phyloP scores from a whole-genome alignment of 2,888 invertebrate genomes.

The Oxycera nigricornis region DNA sequence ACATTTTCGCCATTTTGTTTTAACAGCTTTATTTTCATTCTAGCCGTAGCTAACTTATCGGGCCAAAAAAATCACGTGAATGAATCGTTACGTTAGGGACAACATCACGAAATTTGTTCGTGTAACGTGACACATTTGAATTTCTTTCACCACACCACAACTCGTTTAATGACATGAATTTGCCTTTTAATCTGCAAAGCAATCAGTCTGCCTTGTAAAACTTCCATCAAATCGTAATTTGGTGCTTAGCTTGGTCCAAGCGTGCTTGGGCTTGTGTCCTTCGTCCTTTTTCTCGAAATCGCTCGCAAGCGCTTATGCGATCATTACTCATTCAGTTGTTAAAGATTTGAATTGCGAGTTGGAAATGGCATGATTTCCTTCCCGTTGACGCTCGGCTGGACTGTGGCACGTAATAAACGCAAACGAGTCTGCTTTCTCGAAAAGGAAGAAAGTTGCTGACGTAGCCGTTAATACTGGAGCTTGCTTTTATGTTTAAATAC shows the following conservation, averaged over 20 bases:
- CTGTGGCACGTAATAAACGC: slow-evolving; percentile 29
- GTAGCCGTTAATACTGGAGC: too few species aligned
- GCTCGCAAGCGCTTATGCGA: slow-evolving; percentile 6
- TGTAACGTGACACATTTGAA: slow-evolving; percentile 26
- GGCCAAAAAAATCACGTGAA: too few species aligned
- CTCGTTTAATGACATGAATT: slow-evolving; percentile 36
- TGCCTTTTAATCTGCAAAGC: slow-evolving; percentile 32
- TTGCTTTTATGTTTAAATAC: too few species aligned
- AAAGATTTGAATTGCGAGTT: slow-evolving; percentile 30
- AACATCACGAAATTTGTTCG: too few species aligned
- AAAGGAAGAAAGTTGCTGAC: too few species aligned
- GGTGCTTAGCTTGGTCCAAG: background rate
- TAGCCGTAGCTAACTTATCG: too few species aligned
- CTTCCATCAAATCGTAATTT: slow-evolving; percentile 40
- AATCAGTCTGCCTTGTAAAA: slow-evolving; percentile 39
- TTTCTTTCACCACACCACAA: slow-evolving; percentile 24
- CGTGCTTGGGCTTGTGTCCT: background rate
- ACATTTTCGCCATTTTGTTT: too few species aligned
- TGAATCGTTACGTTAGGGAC: too few species aligned
- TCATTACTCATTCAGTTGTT: slow-evolving; percentile 38
- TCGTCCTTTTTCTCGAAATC: background rate
- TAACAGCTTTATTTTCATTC: too few species aligned
- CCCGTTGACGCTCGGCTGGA: background rate
- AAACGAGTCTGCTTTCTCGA: background rate
- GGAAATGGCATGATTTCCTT: slow-evolving; percentile 35